These are phyloP conservation scores for Bombus waltoni DNA, from an alignment of 1,140 invertebrate species.

Conservation along the genomic window DNA sequence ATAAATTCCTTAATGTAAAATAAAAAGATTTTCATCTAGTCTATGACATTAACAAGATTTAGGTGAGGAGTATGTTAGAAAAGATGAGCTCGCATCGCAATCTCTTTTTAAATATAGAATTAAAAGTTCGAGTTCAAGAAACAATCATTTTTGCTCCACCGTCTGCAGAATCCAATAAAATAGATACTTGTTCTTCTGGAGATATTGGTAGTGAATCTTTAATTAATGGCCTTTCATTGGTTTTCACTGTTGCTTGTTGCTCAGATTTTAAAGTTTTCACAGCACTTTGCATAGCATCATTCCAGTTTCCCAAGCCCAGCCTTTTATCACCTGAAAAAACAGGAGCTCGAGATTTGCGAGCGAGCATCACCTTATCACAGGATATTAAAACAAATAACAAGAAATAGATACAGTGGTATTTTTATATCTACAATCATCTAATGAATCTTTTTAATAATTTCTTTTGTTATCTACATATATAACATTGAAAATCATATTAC, in stretches of 20 bases:
- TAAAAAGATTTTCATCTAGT: neutral
- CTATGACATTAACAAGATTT: neutral
- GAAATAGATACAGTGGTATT: conserved; percentile 15
- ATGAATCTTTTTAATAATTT: conserved; percentile 59
- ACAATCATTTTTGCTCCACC: conserved; percentile 62
- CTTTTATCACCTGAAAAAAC: conserved; percentile 66
- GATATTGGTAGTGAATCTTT: neutral
- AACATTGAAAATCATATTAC: conserved; percentile 29
- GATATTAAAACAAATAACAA: conserved; percentile 21
- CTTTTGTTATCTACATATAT: conserved; percentile 41
- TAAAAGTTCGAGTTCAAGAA: conserved; percentile 34
- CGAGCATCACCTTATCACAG: conserved; percentile 41
- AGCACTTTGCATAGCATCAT: conserved; percentile 47
- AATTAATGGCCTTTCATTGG: conserved; percentile 14
- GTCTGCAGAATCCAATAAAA: conserved; percentile 63
- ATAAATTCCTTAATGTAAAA: neutral
- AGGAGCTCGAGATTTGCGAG: conserved; percentile 63
- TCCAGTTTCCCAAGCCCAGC: conserved; percentile 58
- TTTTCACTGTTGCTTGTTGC: conserved; percentile 30
- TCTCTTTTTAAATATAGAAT: conserved; percentile 39
- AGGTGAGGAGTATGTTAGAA: conserved; percentile 3
- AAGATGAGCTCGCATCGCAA: conserved; percentile 53
- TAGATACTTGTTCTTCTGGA: conserved; percentile 39
- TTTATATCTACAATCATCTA: conserved; percentile 32
- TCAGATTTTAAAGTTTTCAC: conserved; percentile 45